These are phyloP conservation scores for Chymomyza costata DNA, from an alignment of 1,140 invertebrate genomes.

Conservation along the genomic window DNA sequence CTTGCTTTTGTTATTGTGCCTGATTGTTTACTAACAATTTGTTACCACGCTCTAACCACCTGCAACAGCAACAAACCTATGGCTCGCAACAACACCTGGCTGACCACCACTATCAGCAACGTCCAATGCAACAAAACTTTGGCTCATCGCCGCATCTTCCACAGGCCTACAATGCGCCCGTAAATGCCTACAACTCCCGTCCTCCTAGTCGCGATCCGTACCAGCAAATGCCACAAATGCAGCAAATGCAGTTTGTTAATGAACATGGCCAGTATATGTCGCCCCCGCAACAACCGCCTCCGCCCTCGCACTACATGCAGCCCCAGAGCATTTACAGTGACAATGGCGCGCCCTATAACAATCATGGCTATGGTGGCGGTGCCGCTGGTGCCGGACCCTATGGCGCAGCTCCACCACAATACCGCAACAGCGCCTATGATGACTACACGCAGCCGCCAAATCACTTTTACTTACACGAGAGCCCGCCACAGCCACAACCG, in stretches of 20 bases:
- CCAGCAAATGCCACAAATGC: conserved; percentile 64
- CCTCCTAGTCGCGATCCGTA: conserved; percentile 74
- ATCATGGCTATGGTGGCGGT: conserved; percentile 29
- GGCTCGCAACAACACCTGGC: conserved; percentile 79
- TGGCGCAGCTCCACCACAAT: conserved; percentile 65
- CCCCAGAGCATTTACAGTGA: conserved; percentile 66
- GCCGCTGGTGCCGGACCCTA: conserved; percentile 29
- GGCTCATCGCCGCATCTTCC: conserved; percentile 79
- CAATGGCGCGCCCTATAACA: conserved; percentile 63
- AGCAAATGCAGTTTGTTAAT: conserved; percentile 68
- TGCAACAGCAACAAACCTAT: conserved; percentile 75
- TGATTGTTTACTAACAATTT: not conserved
- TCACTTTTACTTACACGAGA: conserved; percentile 86
- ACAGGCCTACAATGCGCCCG: conserved; percentile 66
- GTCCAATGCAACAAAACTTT: conserved; percentile 75
- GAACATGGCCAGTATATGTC: conserved; percentile 72
- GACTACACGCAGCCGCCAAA: conserved; percentile 66
- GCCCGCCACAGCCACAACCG: conserved; percentile 75
- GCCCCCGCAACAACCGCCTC: conserved; percentile 33
- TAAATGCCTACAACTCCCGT: conserved; percentile 65
- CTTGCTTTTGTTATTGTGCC: not conserved
- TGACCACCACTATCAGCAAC: conserved; percentile 65
- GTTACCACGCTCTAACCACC: not conserved
- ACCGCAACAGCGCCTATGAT: conserved; percentile 58
- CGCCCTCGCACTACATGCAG: conserved; percentile 56